Conservation (phyloP, 2,113 vertebrate genomes). For the Pelecanus crispus region DNA sequence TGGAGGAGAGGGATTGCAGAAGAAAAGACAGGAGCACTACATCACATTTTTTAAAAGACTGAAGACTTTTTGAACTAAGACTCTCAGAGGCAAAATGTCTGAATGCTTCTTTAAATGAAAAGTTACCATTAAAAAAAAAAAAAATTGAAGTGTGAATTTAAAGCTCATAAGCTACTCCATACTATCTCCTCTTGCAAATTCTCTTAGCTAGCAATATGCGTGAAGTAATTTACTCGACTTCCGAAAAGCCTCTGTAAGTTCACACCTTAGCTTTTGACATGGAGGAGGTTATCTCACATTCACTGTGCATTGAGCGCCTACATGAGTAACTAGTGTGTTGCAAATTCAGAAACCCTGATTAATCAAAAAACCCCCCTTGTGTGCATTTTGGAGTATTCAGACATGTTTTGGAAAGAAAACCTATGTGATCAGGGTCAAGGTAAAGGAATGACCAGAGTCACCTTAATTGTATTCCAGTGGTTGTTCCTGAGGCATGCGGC, state of each 20-base stretch:
- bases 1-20: background rate
- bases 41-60: background rate
- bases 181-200: background rate
- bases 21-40: background rate
- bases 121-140: background rate
- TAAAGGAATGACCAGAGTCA: background rate
- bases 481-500: background rate
- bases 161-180: background rate
- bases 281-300: background rate
- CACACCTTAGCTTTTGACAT: background rate
- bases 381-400: background rate
- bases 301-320: background rate
- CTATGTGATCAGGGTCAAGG: background rate
- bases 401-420: background rate
- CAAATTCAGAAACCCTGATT: background rate
- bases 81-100: background rate
- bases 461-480: background rate
- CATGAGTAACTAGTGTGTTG: background rate
- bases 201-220: background rate
- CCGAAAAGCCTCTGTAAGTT: background rate
- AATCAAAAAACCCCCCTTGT: fast-evolving
- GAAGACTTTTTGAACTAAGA: background rate
- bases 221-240: slow-evolving; percentile 35
- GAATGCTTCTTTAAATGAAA: background rate
- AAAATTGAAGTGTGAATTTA: background rate